Evolutionary conservation across 92 coral and sea anemone genomes (phyloP), one percentile per base, ranked within the genome.

Genomic region (Epizoanthus ramosus): DNA sequence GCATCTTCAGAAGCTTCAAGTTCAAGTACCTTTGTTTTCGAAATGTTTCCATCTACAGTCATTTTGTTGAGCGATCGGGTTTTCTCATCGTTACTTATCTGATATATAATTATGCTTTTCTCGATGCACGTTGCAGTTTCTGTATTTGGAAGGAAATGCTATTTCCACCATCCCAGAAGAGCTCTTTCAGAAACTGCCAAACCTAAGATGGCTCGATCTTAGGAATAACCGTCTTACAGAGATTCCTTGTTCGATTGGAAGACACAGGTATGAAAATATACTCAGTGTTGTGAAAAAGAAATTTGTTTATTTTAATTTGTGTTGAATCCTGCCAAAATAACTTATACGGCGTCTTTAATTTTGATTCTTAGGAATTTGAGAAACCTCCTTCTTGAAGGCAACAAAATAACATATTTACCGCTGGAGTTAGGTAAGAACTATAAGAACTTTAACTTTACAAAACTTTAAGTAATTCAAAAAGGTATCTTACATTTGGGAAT

Each of bases 191-290:
- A 89, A 90, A 81, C 57, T 96, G 5, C 94, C 98, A 19, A 92
- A 85, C 79, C 81, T 96, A 72, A 90, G 90, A 87, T 96, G 99
- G 99, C 85, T 96, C n/a, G 99, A 96, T 82, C 87, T 96, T 7
- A 87, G 99, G 80, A 96, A 96, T 80, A 96, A 96, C 83, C 89
- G 85, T 64, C 75, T 96, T 58, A 79, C 84, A 2, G 89, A 89
- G 65, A 69, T 96, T 69, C 97, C 99, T 8, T 28, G 85, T 67
- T 73, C 91, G 4, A 77, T 96, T 71, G 98, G 99, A 59, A 88
- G 84, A 56, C 99, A 96, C 95, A 96, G 94, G 99, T 96, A 87
- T 61, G 71, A 18, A 54, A 18, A 28, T 5, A 16, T n/a, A 7
- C 35, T 66, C 37, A 7, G 19, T 16, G 21, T 41, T 74, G 3